Evolutionary conservation across 2,888 invertebrate species (phyloP).

Genomic region (Sclerodermus sp.): DNA sequence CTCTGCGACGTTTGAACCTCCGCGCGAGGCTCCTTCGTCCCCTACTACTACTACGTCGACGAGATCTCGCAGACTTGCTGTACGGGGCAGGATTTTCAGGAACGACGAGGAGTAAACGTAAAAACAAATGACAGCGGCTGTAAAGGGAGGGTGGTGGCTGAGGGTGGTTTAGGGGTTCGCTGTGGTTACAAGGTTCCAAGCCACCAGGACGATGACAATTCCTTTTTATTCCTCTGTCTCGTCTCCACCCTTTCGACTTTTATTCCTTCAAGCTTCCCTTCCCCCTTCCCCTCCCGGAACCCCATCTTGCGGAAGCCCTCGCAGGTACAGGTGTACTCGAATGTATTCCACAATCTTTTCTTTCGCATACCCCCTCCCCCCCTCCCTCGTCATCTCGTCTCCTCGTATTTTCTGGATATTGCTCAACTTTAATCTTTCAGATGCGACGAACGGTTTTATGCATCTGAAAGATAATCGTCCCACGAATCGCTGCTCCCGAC

Average conservation of each 20-base stretch:
- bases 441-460: no score
- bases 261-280: no score
- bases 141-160: slow-evolving; percentile 19
- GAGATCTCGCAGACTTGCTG: slow-evolving; percentile 21
- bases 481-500: no score
- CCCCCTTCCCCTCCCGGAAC: slow-evolving; percentile 6
- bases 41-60: background rate
- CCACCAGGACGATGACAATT: slow-evolving; percentile 47
- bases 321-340: background rate
- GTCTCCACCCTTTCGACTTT: slow-evolving; percentile 10
- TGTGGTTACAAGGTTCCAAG: slow-evolving; percentile 15
- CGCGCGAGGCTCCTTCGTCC: background rate
- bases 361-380: background rate
- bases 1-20: background rate
- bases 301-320: background rate
- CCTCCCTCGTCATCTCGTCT: no score
- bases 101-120: slow-evolving; percentile 34
- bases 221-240: slow-evolving; percentile 40
- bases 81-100: slow-evolving; percentile 24
- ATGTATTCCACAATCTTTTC: background rate
- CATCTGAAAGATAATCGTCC: no score
- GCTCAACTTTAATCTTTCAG: no score
- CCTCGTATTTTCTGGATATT: no score
- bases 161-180: background rate
- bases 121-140: slow-evolving; percentile 40